phyloP scores from a whole-genome alignment of 1,140 invertebrate genomes.

The Phymorhynchus buccinoides region DNA sequence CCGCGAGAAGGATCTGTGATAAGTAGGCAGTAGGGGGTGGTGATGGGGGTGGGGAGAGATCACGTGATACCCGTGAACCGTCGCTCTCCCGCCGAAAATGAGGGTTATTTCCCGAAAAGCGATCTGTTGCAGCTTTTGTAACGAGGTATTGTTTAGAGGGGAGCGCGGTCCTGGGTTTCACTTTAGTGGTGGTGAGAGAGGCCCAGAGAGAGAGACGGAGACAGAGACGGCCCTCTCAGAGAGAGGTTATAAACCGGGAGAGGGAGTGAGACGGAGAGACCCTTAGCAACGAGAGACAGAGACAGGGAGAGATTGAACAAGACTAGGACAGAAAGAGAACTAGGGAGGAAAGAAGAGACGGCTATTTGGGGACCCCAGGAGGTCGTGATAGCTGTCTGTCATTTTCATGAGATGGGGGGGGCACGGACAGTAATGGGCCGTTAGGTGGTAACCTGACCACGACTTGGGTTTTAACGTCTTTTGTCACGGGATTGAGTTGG shows the following conservation, averaged over 20 bases:
- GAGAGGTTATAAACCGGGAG: not conserved
- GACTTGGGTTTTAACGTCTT: not conserved
- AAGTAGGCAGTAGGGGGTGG: too few species aligned
- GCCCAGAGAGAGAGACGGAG: too few species aligned
- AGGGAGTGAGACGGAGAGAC: not conserved
- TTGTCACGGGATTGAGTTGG: not conserved
- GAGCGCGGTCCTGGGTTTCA: too few species aligned
- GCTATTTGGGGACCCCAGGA: too few species aligned
- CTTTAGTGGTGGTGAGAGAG: too few species aligned
- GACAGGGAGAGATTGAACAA: too few species aligned
- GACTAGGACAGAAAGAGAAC: too few species aligned
- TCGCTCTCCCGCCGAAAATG: not conserved
- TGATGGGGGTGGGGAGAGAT: not conserved
- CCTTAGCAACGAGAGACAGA: too few species aligned
- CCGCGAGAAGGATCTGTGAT: too few species aligned
- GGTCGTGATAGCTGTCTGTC: too few species aligned
- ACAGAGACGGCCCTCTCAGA: not conserved
- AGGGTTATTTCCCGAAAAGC: not conserved
- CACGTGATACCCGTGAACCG: not conserved
- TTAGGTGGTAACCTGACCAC: not conserved
- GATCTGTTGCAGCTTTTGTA: not conserved
- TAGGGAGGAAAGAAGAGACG: too few species aligned
- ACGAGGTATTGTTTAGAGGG: conserved; percentile 1
- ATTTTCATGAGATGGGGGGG: not conserved
- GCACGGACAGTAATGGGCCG: not conserved